These are phyloP conservation scores for Cyphomyrus discorhynchus DNA, from an alignment of 2,113 vertebrate genomes.

Conservation along the genomic window DNA sequence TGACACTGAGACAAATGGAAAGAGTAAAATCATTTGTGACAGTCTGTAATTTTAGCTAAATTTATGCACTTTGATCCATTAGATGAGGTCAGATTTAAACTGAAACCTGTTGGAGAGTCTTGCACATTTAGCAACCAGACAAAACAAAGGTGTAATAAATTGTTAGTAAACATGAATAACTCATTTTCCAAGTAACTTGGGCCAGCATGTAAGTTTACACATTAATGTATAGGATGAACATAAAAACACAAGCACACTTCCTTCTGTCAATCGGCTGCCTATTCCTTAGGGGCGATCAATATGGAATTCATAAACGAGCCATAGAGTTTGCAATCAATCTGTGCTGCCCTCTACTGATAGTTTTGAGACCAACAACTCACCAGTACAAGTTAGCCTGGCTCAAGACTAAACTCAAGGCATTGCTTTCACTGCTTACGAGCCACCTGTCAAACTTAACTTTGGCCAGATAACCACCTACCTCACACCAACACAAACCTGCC, in stretches of 20 bases:
- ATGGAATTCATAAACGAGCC: not conserved
- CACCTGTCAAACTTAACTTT: not conserved
- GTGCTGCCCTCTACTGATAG: not conserved
- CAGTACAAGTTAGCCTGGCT: not conserved
- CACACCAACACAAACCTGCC: not conserved
- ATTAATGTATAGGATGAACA: not conserved
- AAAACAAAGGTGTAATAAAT: not conserved
- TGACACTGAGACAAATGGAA: not conserved
- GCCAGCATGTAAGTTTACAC: not conserved
- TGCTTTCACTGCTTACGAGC: not conserved
- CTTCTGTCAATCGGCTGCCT: not conserved
- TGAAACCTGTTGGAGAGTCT: not conserved
- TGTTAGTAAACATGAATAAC: not conserved
- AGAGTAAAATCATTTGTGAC: not conserved
- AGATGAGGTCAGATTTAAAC: not conserved
- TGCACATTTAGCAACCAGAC: not conserved
- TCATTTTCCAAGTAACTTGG: not conserved
- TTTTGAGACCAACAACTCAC: not conserved
- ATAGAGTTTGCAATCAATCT: not conserved
- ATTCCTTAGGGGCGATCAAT: not conserved
- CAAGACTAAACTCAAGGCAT: not conserved
- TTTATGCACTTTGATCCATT: not conserved
- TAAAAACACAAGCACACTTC: not conserved
- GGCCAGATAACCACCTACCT: not conserved
- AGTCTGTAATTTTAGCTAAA: not conserved